Conservation (phyloP, 2,113 vertebrate genomes). For the Chloropsis hardwickii region DNA sequence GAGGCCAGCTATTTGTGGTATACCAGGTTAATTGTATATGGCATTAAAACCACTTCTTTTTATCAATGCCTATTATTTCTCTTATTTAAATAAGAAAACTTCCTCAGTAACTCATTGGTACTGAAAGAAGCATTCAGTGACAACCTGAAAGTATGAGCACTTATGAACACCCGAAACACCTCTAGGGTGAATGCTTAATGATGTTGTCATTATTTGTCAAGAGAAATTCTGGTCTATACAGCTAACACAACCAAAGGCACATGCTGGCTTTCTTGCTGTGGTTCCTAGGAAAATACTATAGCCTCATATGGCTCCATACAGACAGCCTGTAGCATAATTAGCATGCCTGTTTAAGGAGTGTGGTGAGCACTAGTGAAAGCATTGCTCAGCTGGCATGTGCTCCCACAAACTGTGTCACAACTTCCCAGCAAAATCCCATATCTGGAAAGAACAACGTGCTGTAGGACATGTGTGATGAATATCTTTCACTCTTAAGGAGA, state of each 20-base stretch:
- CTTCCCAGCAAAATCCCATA: neutral
- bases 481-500: neutral
- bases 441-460: neutral
- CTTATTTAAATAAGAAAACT: neutral
- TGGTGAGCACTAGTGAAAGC: conserved; percentile 4
- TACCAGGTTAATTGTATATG: neutral
- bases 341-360: neutral
- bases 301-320: neutral
- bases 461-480: neutral
- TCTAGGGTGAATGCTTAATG: neutral
- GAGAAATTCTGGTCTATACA: neutral
- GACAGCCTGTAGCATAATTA: neutral
- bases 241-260: neutral
- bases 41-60: neutral
- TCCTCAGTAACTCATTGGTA: neutral
- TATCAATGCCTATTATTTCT: neutral
- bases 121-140: neutral
- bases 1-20: neutral
- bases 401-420: neutral
- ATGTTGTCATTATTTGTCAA: neutral
- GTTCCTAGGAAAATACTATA: neutral
- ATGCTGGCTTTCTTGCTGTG: neutral
- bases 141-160: neutral
- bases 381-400: neutral
- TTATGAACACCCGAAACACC: neutral